Percentiles rank a stretch among this genome's conserved stretches.
Conservation (phyloP, 2,888 invertebrate genomes). For the Spodoptera picta region DNA sequence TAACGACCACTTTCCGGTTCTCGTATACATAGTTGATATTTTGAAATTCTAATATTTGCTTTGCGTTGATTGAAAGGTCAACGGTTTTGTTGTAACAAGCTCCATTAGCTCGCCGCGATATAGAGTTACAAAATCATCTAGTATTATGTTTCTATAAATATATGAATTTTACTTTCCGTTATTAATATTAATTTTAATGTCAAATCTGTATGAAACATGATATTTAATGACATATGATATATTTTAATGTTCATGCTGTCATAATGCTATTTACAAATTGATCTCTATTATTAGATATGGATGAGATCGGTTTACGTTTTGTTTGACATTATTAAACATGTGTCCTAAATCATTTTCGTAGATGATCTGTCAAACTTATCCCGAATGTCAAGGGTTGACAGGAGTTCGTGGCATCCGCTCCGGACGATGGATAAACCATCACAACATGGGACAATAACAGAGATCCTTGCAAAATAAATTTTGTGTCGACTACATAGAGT, state of each 20-base stretch:
- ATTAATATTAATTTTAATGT: constrained; percentile 61
- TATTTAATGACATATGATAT: constrained; percentile 58
- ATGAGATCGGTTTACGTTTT: constrained; percentile 50
- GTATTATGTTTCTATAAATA: constrained; percentile 67
- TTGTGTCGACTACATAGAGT: constrained; percentile 56
- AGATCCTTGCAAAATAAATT: constrained; percentile 59
- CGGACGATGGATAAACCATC: constrained; percentile 78
- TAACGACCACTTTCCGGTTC: constrained; percentile 83
- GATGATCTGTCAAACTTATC: constrained; percentile 85
- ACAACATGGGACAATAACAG: constrained; percentile 59
- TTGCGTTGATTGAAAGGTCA: constrained; percentile 80
- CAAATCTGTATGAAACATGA: constrained; percentile 64
- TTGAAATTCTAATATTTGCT: constrained; percentile 78
- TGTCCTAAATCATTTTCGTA: constrained; percentile 77
- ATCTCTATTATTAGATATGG: constrained; percentile 40
- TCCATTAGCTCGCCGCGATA: constrained; percentile 66
- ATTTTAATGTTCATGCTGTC: constrained; percentile 58
- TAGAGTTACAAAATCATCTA: constrained; percentile 69
- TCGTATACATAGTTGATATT: constrained; percentile 74
- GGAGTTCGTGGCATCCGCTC: constrained; percentile 82
- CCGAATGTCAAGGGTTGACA: constrained; percentile 86
- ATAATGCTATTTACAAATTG: constrained; percentile 54
- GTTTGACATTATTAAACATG: constrained; percentile 66
- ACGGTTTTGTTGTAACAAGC: constrained; percentile 69
- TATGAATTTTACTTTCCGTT: constrained; percentile 54